A percentile compares a stretch with the other conserved stretches of the same genome.
Evolutionary conservation across 2,113 vertebrate genomes (phyloP).

Genomic region (Nesospiza acunhae): DNA sequence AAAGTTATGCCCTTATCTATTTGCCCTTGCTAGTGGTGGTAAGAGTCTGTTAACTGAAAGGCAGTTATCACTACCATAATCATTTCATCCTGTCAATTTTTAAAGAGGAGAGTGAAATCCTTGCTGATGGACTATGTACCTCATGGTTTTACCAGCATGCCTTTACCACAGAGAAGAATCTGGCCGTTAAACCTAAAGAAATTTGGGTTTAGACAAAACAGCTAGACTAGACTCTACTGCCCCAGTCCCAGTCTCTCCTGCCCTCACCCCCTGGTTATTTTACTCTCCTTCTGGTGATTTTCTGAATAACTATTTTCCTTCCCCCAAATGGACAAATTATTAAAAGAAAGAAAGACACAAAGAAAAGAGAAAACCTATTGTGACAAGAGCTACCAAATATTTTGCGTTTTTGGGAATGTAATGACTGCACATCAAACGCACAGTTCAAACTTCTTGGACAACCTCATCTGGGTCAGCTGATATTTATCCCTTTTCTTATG

Average conservation of each 20-base stretch:
- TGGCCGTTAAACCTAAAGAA: background rate
- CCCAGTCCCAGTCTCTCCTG: background rate
- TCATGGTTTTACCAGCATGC: background rate
- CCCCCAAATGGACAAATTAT: background rate
- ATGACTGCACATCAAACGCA: background rate
- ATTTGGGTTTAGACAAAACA: background rate
- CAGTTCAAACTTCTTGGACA: background rate
- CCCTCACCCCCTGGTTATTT: background rate
- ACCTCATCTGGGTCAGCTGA: background rate
- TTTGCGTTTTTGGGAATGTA: background rate
- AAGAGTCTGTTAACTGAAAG: background rate
- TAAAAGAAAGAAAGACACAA: background rate
- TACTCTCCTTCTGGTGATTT: background rate
- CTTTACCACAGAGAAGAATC: background rate
- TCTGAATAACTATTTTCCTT: background rate
- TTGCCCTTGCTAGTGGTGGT: background rate
- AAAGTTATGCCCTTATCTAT: background rate
- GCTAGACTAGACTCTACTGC: background rate
- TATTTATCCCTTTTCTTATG: background rate
- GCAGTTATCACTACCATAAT: background rate
- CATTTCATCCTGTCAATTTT: background rate
- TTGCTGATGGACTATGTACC: background rate
- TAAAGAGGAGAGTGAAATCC: background rate
- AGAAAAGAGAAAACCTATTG: background rate
- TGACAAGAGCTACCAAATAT: background rate